Evolutionary conservation across 2,113 vertebrate genomes (phyloP).

Genomic region (Esox niger): DNA sequence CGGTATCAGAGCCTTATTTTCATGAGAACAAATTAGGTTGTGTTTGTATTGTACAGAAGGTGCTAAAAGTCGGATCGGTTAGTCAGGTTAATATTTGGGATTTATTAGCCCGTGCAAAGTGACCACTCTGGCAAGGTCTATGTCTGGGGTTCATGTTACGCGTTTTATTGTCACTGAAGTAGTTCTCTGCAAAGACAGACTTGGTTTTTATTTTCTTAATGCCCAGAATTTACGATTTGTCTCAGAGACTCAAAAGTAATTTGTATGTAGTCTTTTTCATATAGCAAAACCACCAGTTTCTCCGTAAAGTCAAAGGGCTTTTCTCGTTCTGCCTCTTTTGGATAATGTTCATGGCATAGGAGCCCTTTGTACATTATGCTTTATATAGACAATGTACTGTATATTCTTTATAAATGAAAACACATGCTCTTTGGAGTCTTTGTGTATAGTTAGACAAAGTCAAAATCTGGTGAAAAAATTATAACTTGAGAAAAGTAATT

Average conservation of each 20-base stretch:
- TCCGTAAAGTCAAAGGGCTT: background rate
- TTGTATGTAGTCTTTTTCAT: background rate
- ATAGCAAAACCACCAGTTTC: background rate
- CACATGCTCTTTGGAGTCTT: constrained; percentile 2
- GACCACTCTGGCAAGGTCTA: background rate
- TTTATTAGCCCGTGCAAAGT: constrained; percentile 29
- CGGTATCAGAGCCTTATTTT: too few relatives aligned
- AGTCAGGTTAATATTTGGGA: constrained; percentile 17
- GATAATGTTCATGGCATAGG: background rate
- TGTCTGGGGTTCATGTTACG: background rate
- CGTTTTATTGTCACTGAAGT: background rate
- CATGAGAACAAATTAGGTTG: too few relatives aligned
- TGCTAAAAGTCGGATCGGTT: background rate
- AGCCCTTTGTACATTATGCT: constrained; percentile 6
- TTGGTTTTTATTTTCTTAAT: constrained; percentile 12
- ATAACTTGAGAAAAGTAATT: background rate
- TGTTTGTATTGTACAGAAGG: too few relatives aligned
- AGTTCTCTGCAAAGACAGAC: background rate
- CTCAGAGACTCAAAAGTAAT: constrained; percentile 22
- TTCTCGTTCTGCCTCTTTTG: background rate
- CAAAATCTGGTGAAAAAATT: background rate
- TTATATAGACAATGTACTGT: constrained; percentile 5
- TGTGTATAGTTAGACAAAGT: constrained; percentile 2
- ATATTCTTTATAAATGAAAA: constrained; percentile 7
- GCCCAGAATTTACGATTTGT: constrained; percentile 29